Conservation (phyloP, 2,113 vertebrate genomes). For the Centropus unirufus region DNA sequence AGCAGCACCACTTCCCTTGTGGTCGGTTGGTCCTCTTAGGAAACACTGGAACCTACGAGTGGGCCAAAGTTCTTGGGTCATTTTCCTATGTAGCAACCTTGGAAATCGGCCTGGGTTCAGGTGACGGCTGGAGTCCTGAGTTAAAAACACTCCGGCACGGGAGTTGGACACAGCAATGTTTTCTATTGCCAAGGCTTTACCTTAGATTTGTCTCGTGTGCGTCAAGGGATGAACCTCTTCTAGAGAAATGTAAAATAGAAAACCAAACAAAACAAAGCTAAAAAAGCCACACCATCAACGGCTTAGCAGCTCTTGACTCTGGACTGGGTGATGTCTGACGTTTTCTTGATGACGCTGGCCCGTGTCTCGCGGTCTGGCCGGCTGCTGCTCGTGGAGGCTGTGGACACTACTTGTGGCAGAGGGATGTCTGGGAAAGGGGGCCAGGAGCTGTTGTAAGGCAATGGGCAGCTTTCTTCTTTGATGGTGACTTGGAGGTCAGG, state of each 20-base stretch:
- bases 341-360: conserved; percentile 98
- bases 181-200: conserved; percentile 73
- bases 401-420: conserved; percentile 66
- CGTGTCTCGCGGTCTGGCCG: conserved; percentile 85
- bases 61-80: conserved; percentile 51
- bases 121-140: conserved; percentile 81
- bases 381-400: conserved; percentile 74
- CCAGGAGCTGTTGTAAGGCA: conserved; percentile 88
- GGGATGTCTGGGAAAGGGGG: conserved; percentile 77
- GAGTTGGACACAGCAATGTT: conserved; percentile 74
- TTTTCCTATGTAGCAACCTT: conserved; percentile 61
- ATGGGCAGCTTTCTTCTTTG: conserved; percentile 82
- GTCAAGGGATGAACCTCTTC: conserved; percentile 70
- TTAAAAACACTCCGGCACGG: conserved; percentile 75
- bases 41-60: conserved; percentile 73
- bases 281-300: conserved; percentile 44
- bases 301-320: conserved; percentile 87
- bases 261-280: conserved; percentile 70
- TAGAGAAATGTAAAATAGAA: conserved; percentile 75
- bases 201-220: conserved; percentile 73
- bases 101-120: conserved; percentile 69
- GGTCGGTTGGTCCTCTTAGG: conserved; percentile 75
- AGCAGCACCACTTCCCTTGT: conserved; percentile 71
- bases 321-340: conserved; percentile 89
- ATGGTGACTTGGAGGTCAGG: conserved; percentile 89